Conservation (phyloP, 2,888 invertebrate genomes). For the Trachelus troglodyta region DNA sequence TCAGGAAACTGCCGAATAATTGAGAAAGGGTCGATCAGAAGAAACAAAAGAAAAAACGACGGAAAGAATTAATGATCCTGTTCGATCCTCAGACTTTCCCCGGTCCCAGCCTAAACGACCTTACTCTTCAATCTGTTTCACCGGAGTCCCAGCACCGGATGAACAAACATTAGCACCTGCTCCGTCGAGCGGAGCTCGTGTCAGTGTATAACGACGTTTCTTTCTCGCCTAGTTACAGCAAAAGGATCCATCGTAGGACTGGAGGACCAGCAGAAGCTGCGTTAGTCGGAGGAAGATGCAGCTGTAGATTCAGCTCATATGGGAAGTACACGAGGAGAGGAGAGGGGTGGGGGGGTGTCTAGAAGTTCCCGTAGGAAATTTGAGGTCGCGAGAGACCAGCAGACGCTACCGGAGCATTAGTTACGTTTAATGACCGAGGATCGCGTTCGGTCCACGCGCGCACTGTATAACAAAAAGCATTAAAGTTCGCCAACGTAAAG, state of each 20-base stretch:
- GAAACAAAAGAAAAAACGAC: no score
- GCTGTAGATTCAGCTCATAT: background rate
- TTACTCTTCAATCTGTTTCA: background rate
- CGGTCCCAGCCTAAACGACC: background rate
- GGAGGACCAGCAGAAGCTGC: background rate
- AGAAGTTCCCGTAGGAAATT: background rate
- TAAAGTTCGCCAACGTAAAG: conserved; percentile 25
- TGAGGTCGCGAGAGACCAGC: background rate
- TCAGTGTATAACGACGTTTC: background rate
- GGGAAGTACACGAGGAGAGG: background rate
- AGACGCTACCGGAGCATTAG: conserved; percentile 22
- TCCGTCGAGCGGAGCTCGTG: background rate
- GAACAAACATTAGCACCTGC: background rate
- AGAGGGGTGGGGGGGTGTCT: background rate
- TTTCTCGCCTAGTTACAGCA: background rate
- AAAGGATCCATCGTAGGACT: background rate
- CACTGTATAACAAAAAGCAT: conserved; percentile 27
- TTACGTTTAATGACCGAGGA: conserved; percentile 34
- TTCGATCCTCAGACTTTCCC: background rate
- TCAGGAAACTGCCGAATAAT: conserved; percentile 71
- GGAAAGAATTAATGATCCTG: no score
- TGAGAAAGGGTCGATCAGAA: background rate
- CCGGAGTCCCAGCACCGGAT: background rate
- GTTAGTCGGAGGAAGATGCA: no score
- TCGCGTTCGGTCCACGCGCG: conserved; percentile 15